Evolutionary conservation across 2,113 vertebrate genomes (phyloP), one percentile per base, ranked within the genome.

Genomic region (Amphiprion percula): DNA sequence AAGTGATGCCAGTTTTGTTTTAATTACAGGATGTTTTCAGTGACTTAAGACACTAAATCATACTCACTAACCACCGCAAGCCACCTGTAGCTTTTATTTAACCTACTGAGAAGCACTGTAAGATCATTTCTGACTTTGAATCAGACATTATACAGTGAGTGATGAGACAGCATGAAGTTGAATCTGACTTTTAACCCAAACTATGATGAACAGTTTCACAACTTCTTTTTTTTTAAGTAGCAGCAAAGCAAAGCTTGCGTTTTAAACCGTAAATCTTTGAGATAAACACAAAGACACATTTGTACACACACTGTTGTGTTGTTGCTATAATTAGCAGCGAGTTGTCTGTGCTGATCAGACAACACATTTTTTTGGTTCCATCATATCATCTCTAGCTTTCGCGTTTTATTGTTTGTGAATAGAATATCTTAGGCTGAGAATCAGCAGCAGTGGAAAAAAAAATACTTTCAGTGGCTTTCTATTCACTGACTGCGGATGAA

Each of bases 391-490:
- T 68, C 58, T 9, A 8, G 65, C 19, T 54, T 39, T 8, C 28
- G n/a, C 26, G 65, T 79, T 39, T 74, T 59, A n/a, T 2, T 33
- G 46, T 53, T 65, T 61, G 41, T 60, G 67, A 50, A 10, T 15
- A 50, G 19, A 46, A 28, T 10, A 7, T 39, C 16, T 1, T 2
- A 61, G 11, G n/a, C 19, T 23, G 2, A 2, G 41, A n/a, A 41
- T 15, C 11, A 4, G 62, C 37, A 28, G 53, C 8, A 8, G 16
- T 49, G 2, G 21, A 21, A 47, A 60, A 54, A 41, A 56, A 19
- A 82, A 56, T 83, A 37, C 68, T 75, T 85, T 75, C 33, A 19
- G 73, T 23, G 14, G 53, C 37, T 46, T 44, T 44, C 41, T 44
- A 14, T 59, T 79, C 62, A 47, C 17, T 54, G 30, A 19, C 54